Percentiles rank a stretch among this genome's conserved stretches.
phyloP scores from a whole-genome alignment of 2,888 invertebrate genomes.

The Synergus gifuensis region DNA sequence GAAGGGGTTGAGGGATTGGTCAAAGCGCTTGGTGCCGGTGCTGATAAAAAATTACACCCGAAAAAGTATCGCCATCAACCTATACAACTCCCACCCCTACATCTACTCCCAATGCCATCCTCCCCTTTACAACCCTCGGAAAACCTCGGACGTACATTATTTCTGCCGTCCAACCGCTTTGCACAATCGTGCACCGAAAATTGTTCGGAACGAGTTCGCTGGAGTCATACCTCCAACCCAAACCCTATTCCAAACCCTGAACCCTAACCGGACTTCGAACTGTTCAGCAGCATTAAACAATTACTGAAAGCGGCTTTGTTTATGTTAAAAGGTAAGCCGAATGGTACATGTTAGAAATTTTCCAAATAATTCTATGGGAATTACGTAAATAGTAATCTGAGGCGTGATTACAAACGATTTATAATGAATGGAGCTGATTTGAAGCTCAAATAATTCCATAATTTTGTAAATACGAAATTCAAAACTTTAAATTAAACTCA shows the following conservation, averaged over 20 bases:
- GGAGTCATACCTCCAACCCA: slow-evolving; percentile 8
- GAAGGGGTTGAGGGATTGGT: slow-evolving; percentile 68
- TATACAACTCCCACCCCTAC: slow-evolving; percentile 56
- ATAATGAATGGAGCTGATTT: too few species aligned
- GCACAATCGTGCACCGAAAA: slow-evolving; percentile 59
- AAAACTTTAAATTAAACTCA: too few species aligned
- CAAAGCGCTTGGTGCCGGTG: slow-evolving; percentile 70
- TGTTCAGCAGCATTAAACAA: neutral
- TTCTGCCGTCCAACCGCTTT: slow-evolving; percentile 67
- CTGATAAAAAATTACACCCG: slow-evolving; percentile 71
- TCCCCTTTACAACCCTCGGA: slow-evolving; percentile 63
- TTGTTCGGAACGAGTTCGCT: slow-evolving; percentile 68
- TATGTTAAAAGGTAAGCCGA: neutral
- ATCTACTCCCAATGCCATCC: slow-evolving; percentile 45
- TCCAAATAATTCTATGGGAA: too few species aligned
- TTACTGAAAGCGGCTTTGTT: neutral
- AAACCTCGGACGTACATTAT: slow-evolving; percentile 71
- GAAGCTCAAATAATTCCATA: too few species aligned
- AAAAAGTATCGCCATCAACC: slow-evolving; percentile 69
- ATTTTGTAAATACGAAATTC: too few species aligned
- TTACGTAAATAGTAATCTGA: too few species aligned
- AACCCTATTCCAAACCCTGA: neutral
- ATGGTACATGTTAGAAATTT: neutral
- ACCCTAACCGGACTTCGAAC: neutral
- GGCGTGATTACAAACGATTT: too few species aligned